Evolutionary conservation across 2,888 invertebrate species (phyloP), one percentile per base, ranked within the genome.

Genomic region (Dolichopus griseipennis): DNA sequence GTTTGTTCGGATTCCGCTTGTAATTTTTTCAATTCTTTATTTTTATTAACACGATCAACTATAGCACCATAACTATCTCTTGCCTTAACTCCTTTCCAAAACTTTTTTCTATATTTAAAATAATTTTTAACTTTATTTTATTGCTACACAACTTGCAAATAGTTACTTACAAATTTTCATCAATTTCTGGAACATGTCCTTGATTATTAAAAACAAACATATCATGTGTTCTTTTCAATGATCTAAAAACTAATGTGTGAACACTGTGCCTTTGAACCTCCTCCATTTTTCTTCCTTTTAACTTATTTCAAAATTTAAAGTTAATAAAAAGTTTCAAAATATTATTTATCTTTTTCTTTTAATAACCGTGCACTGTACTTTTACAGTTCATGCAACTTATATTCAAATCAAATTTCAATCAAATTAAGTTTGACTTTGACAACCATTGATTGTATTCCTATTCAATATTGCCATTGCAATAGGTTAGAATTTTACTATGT

Each of bases 231-330:
- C 99, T 85, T 81, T 99, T 99, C 72, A 99, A 81, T 9, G 97
- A 98, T 73, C 98, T 87, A 80, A 99, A 99, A 72, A 98, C 96
- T 71, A 97, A 83, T 0, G 97, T 97, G 79, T 97, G 97, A 1
- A 97, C 96, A 7, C 97, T 97, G 83, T 97, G 97, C 75, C 94
- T 90, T 78, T 97, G 96, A 12, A 97, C 96, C 75, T 94, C 93
- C 83, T 92, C 90, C 74, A 85, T 83, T 18, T 52, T n/a, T 10
- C 8, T 10, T 37, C 2, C 6, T 37, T 37, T 37, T 27, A 27
- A 27, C n/a, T n/a, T n/a, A n/a, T n/a, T n/a, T n/a, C n/a, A n/a
- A n/a, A n/a, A n/a, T n/a, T 27, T 27, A 27, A 27, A 27, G 5
- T 27, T 27, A 27, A n/a, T n/a, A n/a, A n/a, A 27, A 27, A 27